Evolutionary conservation across 2,113 vertebrate genomes (phyloP), one percentile per base, ranked within the genome.

Genomic region (Epinephelus cyanopodus): DNA sequence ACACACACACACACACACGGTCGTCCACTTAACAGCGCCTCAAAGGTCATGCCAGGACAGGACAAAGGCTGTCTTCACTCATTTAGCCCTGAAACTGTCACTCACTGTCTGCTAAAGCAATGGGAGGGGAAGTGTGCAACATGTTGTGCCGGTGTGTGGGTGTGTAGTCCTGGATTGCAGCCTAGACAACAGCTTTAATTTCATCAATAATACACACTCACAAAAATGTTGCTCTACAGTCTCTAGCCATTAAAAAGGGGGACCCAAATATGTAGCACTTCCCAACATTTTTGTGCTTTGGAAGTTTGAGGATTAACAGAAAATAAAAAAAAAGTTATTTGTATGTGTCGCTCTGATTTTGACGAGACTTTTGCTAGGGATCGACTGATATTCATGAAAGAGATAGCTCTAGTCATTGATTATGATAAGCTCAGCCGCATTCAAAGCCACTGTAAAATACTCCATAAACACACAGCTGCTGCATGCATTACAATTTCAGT

Each of bases 21-120:
- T 63, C 25, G 45, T 72, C 60, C 37, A 45, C 65, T 77, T 79
- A 82, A 66, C 52, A 21, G 47, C 39, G 58, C 47, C 54, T 76
- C 48, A 75, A 65, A 79, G 56, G 72, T 75, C 74, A 77, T 1
- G n/a, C 14, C 62, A 57, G 67, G 65, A 77, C 64, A 75, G 37
- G 74, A 3, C 11, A 74, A 61, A 18, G 54, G 19, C 84, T 53
- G 25, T 58, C 65, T 83, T 66, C 27, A 15, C 66, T 67, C 42
- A 76, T 81, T 81, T 71, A 82, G 8, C 47, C 69, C 15, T 77
- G 18, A 13, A 77, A 70, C 61, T 45, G 70, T 70, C 74, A 73
- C 47, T 76, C 64, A 17, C 45, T 63, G 71, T 74, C 74, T 57
- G 58, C 42, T 15, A 53, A 47, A 39, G 61, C 33, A 52, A 29